Conservation (phyloP, 2,888 invertebrate genomes). For the Thumatha senex region DNA sequence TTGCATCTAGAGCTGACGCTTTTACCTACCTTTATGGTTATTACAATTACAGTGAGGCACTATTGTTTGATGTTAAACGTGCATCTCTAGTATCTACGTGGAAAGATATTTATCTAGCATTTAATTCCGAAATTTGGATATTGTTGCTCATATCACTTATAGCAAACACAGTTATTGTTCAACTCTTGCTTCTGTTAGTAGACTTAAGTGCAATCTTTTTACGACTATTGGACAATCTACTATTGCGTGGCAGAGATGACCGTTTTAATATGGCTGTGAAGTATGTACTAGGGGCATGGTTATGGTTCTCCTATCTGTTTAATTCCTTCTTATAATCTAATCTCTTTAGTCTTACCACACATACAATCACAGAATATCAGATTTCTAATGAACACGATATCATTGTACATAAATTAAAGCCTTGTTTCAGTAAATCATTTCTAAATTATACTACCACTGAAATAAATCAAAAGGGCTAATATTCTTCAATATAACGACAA, state of each 20-base stretch:
- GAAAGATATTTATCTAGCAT: too few relatives aligned
- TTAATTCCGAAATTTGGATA: too few relatives aligned
- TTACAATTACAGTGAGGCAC: too few relatives aligned
- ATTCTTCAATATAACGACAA: not conserved
- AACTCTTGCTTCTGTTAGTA: too few relatives aligned
- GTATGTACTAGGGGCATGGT: constrained; percentile 35
- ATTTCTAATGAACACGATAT: constrained; percentile 11
- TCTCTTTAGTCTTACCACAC: constrained; percentile 36
- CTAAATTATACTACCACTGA: not conserved
- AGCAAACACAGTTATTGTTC: too few relatives aligned
- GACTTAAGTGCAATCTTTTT: constrained; percentile 7
- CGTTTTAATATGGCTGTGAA: too few relatives aligned
- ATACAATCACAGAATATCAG: constrained; percentile 27
- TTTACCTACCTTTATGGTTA: too few relatives aligned
- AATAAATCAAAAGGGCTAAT: not conserved
- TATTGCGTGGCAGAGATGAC: not conserved
- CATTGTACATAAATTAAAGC: not conserved
- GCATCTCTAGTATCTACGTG: too few relatives aligned
- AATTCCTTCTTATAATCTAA: constrained; percentile 38
- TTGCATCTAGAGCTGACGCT: too few relatives aligned
- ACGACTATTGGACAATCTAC: constrained; percentile 1
- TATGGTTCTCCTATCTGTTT: constrained; percentile 45
- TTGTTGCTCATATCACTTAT: too few relatives aligned
- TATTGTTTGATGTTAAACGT: too few relatives aligned
- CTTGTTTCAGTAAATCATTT: constrained; percentile 4